Evolutionary conservation across 53 echinoderm and acorn worm species (phyloP).

Genomic region (Holothuria scabra): DNA sequence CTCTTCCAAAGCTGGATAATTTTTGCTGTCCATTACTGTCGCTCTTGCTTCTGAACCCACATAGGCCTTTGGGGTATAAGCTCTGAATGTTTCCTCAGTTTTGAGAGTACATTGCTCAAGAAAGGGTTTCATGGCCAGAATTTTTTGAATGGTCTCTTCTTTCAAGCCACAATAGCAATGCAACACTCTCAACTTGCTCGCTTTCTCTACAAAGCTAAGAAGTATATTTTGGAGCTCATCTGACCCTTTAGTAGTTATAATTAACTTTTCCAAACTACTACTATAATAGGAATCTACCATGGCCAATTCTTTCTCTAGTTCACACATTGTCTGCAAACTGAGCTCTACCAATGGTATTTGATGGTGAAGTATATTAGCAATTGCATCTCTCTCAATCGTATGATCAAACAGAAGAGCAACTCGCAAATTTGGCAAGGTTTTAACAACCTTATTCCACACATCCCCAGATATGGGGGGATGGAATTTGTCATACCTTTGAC

Average conservation of each 20-base stretch:
- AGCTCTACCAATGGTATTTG: conserved; percentile 83
- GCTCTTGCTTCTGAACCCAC: conserved; percentile 25
- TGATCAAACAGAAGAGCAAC: conserved; percentile 89
- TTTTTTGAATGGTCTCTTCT: conserved; percentile 39
- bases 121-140: conserved; percentile 3
- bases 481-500: conserved; percentile 72
- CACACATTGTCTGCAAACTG: conserved; percentile 76
- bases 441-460: conserved; percentile 74
- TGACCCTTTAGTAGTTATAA: conserved; percentile 79
- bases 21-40: conserved; percentile 20
- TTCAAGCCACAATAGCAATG: conserved; percentile 87
- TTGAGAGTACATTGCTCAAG: conserved; percentile 31
- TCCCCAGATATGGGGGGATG: conserved; percentile 73
- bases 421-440: conserved; percentile 61
- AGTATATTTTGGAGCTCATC: conserved; percentile 72
- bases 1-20: conserved; percentile 24
- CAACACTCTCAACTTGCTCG: conserved; percentile 70
- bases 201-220: conserved; percentile 67
- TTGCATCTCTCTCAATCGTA: conserved; percentile 90
- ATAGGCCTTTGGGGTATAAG: conserved; percentile 6
- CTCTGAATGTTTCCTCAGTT: conserved; percentile 30
- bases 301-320: conserved; percentile 81
- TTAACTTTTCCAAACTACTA: conserved; percentile 75
- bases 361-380: conserved; percentile 79
- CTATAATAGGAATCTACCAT: conserved; percentile 65